Evolutionary conservation across 2,888 invertebrate species (phyloP).

Genomic region (Sinotaia quadrata): DNA sequence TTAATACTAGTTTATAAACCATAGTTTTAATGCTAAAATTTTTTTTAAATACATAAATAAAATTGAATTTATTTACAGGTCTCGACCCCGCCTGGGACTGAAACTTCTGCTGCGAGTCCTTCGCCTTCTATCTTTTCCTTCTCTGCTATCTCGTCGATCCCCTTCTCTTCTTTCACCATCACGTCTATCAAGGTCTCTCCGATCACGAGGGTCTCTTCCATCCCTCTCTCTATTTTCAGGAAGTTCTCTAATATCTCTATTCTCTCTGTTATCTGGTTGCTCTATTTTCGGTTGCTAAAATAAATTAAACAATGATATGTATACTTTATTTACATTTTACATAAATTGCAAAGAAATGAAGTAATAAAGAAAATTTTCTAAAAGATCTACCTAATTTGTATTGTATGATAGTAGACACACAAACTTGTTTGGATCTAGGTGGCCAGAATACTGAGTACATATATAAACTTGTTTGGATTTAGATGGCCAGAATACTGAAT

Average conservation of each 20-base stretch:
- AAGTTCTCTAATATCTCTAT: slow-evolving; percentile 22
- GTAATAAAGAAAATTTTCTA: too few species aligned
- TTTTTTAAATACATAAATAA: too few species aligned
- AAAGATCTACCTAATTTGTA: too few species aligned
- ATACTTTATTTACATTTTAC: background rate
- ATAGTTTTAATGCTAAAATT: too few species aligned
- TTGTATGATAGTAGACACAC: too few species aligned
- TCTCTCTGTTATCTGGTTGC: slow-evolving; percentile 35
- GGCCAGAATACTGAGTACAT: too few species aligned
- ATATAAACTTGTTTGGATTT: too few species aligned
- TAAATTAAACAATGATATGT: slow-evolving; percentile 1
- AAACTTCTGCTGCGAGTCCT: slow-evolving; percentile 35
- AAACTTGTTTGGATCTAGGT: too few species aligned
- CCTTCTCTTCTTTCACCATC: slow-evolving; percentile 17
- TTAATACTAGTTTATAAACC: too few species aligned
- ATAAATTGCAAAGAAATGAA: too few species aligned
- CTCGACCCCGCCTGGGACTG: slow-evolving; percentile 34
- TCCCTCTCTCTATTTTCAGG: background rate
- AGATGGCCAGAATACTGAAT: too few species aligned
- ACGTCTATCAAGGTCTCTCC: slow-evolving; percentile 28
- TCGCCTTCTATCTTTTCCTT: slow-evolving; percentile 30
- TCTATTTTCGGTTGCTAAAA: slow-evolving; percentile 29
- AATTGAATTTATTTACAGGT: slow-evolving; percentile 27
- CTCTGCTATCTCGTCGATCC: slow-evolving; percentile 33
- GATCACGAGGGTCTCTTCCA: slow-evolving; percentile 25